Base-by-base conservation (phyloP, 2,888 invertebrate species). In the Endotricha flammealis region DNA sequence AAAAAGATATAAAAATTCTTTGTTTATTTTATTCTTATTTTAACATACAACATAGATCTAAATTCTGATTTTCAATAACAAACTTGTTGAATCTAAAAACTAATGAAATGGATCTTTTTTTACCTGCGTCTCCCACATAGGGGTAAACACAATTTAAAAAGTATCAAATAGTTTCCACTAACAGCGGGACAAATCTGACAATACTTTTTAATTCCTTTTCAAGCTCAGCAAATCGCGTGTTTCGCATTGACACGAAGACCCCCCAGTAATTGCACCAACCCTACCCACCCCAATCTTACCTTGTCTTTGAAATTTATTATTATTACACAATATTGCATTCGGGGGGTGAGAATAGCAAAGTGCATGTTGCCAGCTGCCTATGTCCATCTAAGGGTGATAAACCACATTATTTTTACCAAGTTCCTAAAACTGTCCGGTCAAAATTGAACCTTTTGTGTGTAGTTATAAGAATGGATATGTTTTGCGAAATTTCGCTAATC, bases 301-400 rank as follows among this genome's bases (percentile, higher is more conserved):
- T 74, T 73, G 78, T 77, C 79, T 80, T 72, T 75, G 65, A 64
- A 76, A 81, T 82, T 78, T 83, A 83, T 79, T 82, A 80, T 80
- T 82, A 81, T 79, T 74, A 75, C 62, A 67, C 69, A 73, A 77
- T 71, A 73, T 75, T 80, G 79, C 77, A 71, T 70, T 72, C 62
- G 57, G 71, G 62, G 80, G 76, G 72, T 67, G 64, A 58, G 59
- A 63, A 68, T 72, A 62, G 63, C 65, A 71, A 64, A 69, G 70
- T 72, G 75, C 77, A 73, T 60, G 68, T 54, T 60, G 58, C 71
- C 82, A 83, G 83, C 83, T 83, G 82, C 61, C 55, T 45, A 42
- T 53, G 60, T 57, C 62, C 53, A 46, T 44, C 47, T 54, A 52
- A 51, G 67, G 65, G 62, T 54, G 39, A 42, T 39, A 36, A 12